Evolutionary conservation across 2,113 vertebrate genomes (phyloP), one percentile per base, ranked within the genome.

Genomic region (Thunnus thynnus): DNA sequence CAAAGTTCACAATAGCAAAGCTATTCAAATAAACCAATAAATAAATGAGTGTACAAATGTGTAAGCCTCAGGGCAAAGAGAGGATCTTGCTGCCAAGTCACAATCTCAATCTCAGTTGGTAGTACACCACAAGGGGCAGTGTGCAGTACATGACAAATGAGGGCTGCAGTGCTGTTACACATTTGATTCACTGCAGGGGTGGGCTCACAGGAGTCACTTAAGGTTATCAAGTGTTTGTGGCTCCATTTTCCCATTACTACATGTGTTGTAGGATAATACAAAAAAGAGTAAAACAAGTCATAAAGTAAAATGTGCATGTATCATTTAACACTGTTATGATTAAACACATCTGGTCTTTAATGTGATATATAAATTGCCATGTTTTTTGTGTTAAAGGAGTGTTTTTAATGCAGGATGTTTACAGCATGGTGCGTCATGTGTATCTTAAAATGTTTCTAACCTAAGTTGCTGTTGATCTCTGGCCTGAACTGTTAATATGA

Each of bases 11-110:
- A 91, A 84, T 81, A 75, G 80, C 80, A 71, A 83, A 86, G 82
- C 84, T 86, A 76, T 90, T 92, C 80, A 92, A 89, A 92, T 89
- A 86, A 91, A 87, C 83, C 88, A 91, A 91, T 92, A 89, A 90
- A 89, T 91, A 94, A 94, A 91, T 90, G 80, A 84, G 85, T 85
- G 77, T 86, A 86, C 76, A 92, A 91, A 87, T 85, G 82, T 77
- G 83, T 87, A 58, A 52, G 83, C 85, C 88, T 93, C 76, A 47
- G 83, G 85, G 86, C 77, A 85, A 74, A 78, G 87, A 83, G 81
- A 81, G 67, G 61, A 80, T 85, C 81, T 76, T 25, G 74, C 86
- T 88, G 89, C 83, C 83, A 91, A 91, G 82, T 86, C 82, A 76
- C 84, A 89, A 74, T 86, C 79, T 80, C 69, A 32, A 78, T 76